Evolutionary conservation across 2,888 invertebrate genomes (phyloP).

Genomic region (Phaedon cochleariae): DNA sequence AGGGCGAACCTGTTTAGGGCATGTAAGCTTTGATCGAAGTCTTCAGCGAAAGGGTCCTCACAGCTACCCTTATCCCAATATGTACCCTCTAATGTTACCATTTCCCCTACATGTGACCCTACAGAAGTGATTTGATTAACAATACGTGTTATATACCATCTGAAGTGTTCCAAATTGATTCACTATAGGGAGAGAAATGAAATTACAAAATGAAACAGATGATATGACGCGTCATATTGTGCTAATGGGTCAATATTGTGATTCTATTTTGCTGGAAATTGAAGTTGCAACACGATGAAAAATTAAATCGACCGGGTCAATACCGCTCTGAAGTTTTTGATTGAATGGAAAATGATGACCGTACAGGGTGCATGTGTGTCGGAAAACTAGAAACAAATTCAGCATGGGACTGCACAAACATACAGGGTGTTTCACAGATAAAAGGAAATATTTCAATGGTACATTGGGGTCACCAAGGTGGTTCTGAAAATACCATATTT

Average conservation of each 20-base stretch:
- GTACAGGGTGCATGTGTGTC: background rate
- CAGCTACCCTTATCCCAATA: conserved; percentile 41
- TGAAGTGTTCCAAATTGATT: conserved; percentile 47
- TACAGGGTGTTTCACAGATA: no score
- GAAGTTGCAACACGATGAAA: conserved; percentile 31
- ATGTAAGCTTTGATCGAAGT: background rate
- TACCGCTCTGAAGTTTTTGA: conserved; percentile 5
- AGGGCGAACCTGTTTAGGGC: conserved; percentile 13
- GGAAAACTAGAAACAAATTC: background rate
- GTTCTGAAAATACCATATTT: no score
- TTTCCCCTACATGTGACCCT: conserved; percentile 54
- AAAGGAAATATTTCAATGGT: no score
- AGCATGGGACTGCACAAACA: no score
- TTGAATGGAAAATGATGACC: background rate
- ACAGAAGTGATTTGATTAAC: conserved; percentile 58
- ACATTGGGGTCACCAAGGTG: no score
- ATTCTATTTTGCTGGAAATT: conserved; percentile 34
- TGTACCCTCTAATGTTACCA: conserved; percentile 52
- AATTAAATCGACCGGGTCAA: conserved; percentile 21
- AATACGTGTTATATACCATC: conserved; percentile 54
- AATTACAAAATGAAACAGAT: conserved; percentile 41
- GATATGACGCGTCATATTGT: conserved; percentile 39
- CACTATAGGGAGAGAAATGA: conserved; percentile 34
- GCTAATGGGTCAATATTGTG: conserved; percentile 39
- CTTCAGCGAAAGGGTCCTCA: conserved; percentile 10